Base-by-base conservation (phyloP, 2,888 invertebrate genomes). In the Neoascia interrupta region DNA sequence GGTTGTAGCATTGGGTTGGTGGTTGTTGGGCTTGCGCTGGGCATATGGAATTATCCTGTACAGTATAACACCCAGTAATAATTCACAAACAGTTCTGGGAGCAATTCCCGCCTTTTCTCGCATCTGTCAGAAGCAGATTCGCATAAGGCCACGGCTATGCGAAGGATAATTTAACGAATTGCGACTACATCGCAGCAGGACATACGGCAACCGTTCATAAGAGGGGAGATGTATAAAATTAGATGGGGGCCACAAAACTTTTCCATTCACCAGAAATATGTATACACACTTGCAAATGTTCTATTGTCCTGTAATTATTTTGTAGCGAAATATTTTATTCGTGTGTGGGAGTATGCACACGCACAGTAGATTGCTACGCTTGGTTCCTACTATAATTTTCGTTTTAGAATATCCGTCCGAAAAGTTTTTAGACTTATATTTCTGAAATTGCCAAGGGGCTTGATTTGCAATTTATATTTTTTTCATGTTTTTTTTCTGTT, bases 31-130 rank as follows among this genome's bases (percentile, higher is more conserved):
- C n/a, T n/a, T n/a, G n/a, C n/a, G n/a, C n/a, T n/a, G 31, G 36
- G 28, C n/a, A n/a, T 37, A 34, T 45, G 19, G 47, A 43, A 70
- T 69, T 61, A 69, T 75, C 54, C 56, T 45, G 5, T 37, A 43
- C 73, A 79, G 73, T 61, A 79, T 45, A 79, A 79, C 79, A 79
- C 79, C 79, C 79, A 68, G 79, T 61, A 79, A 79, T 79, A 79
- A 79, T 79, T 79, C 79, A 79, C 79, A 73, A 79, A 79, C 79
- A 79, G 79, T 66, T 56, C 43, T 79, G 73, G 66, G 66, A 79
- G 66, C 79, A 56, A 79, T 85, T 85, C 83, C 86, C 86, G 86
- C 86, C 86, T 86, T 85, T 86, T 84, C 84, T 85, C 85, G 85
- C 85, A 84, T 81, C 84, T 86, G 86, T 86, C 86, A 85, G 68